Conservation (phyloP, 2,888 invertebrate species). For the Holacanthella duospinosa region DNA sequence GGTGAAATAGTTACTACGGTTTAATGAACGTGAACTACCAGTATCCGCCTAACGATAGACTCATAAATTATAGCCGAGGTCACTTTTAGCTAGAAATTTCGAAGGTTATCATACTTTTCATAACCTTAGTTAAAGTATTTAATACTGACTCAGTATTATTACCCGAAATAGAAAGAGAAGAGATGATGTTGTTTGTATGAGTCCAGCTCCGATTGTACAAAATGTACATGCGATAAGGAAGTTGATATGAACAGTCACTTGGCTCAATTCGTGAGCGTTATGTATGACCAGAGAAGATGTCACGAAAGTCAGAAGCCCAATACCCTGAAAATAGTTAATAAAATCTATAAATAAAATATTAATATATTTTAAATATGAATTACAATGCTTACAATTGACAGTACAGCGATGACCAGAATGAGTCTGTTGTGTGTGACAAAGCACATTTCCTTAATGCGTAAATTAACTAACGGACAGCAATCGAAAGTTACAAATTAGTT, state of each 20-base stretch:
- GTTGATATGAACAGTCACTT: not conserved
- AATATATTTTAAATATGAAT: not conserved
- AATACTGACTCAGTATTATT: no score
- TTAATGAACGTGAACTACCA: no score
- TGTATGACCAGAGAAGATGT: not conserved
- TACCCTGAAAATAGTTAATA: not conserved
- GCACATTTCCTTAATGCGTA: not conserved
- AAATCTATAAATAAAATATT: not conserved
- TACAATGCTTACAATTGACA: not conserved
- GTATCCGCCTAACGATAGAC: no score
- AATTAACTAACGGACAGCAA: not conserved
- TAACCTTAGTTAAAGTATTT: no score
- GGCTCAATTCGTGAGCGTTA: not conserved
- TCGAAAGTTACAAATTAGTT: not conserved
- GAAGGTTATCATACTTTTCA: no score
- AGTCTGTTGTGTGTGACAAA: not conserved
- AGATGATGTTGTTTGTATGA: not conserved
- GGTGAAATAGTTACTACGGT: no score
- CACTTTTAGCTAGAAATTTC: no score
- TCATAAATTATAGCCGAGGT: no score
- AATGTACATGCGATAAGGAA: not conserved
- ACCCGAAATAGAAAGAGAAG: not conserved
- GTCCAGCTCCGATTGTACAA: not conserved
- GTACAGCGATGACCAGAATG: not conserved
- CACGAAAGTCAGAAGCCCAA: not conserved